Evolutionary conservation across 2,113 vertebrate genomes (phyloP).

Genomic region (Alligator sinensis): DNA sequence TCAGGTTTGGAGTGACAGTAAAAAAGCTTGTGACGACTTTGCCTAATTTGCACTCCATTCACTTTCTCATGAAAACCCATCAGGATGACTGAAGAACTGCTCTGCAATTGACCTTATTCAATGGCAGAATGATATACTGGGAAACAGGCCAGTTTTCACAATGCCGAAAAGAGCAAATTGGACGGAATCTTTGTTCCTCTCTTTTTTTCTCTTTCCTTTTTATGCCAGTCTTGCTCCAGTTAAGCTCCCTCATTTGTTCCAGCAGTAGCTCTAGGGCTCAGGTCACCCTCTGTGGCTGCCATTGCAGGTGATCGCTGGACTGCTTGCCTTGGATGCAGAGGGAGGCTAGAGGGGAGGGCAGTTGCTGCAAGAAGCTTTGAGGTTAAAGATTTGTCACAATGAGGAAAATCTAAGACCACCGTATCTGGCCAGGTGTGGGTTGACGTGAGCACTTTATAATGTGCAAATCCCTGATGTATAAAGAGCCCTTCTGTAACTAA

Average conservation of each 20-base stretch:
- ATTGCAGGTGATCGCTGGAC: slow-evolving; percentile 72
- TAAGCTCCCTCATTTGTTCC: slow-evolving; percentile 80
- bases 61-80: slow-evolving; percentile 83
- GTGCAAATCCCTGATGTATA: background rate
- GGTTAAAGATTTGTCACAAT: background rate
- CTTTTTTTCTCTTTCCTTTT: slow-evolving; percentile 73
- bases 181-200: slow-evolving; percentile 84
- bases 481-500: fast-evolving
- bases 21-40: slow-evolving; percentile 82
- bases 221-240: slow-evolving; percentile 76
- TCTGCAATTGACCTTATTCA: slow-evolving; percentile 84
- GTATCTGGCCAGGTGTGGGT: background rate
- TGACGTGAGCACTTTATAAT: background rate
- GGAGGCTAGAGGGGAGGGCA: slow-evolving; percentile 47
- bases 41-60: slow-evolving; percentile 88
- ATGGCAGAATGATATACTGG: slow-evolving; percentile 83
- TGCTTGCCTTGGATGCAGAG: slow-evolving; percentile 35
- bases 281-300: slow-evolving; percentile 78
- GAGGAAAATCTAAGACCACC: background rate
- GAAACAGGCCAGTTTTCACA: slow-evolving; percentile 84
- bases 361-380: background rate
- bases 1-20: slow-evolving; percentile 82
- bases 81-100: slow-evolving; percentile 81
- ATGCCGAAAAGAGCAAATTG: slow-evolving; percentile 87
- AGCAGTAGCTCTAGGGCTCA: slow-evolving; percentile 65